These are phyloP conservation scores for Chiloscyllium plagiosum DNA, from an alignment of 2,113 vertebrate genomes.

Conservation along the genomic window DNA sequence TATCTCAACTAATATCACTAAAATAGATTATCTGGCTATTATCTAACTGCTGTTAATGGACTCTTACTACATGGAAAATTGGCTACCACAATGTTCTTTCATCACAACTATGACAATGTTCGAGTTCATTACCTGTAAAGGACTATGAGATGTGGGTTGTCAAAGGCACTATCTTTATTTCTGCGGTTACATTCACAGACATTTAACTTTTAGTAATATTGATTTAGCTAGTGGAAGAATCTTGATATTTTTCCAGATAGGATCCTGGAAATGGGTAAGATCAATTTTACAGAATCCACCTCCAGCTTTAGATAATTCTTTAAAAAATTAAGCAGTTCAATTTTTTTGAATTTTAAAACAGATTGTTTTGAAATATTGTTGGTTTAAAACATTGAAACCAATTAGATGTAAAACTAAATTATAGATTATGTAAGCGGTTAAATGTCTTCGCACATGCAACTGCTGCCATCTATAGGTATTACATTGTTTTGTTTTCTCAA, in stretches of 20 bases:
- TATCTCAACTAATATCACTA: too few species aligned
- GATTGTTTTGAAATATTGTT: not conserved
- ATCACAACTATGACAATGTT: not conserved
- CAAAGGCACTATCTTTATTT: not conserved
- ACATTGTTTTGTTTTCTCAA: not conserved
- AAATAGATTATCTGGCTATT: too few species aligned
- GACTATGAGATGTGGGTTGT: not conserved
- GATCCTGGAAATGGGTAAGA: not conserved
- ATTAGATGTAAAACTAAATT: not conserved
- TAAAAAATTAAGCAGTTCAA: not conserved
- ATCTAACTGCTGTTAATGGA: too few species aligned
- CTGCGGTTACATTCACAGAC: not conserved
- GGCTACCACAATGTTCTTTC: not conserved
- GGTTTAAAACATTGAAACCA: not conserved
- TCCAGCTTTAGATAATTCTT: not conserved
- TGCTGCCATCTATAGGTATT: conserved; percentile 56
- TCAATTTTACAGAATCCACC: not conserved
- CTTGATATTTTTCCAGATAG: not conserved
- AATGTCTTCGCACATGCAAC: conserved; percentile 45
- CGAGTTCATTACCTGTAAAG: not conserved
- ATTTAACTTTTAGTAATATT: not conserved
- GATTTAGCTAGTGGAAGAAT: not conserved
- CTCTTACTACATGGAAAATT: not conserved
- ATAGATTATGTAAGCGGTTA: not conserved
- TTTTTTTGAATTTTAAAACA: not conserved